phyloP scores from a whole-genome alignment of 2,113 vertebrate genomes.

The Merops nubicus region DNA sequence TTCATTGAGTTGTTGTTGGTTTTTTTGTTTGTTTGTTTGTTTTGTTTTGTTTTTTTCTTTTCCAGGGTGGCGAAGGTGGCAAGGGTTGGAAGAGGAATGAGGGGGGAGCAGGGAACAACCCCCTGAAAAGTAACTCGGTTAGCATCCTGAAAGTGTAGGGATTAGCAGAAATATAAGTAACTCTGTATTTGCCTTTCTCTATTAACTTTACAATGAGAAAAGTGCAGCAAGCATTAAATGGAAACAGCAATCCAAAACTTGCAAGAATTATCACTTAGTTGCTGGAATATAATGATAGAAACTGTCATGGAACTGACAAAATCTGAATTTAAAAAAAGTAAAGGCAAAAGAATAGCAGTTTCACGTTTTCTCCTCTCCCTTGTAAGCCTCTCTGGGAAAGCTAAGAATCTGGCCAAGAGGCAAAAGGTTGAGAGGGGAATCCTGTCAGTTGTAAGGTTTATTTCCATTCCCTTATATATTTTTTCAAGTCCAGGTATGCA shows the following conservation, averaged over 20 bases:
- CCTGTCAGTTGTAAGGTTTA: not conserved
- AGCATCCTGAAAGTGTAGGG: not conserved
- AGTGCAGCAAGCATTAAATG: not conserved
- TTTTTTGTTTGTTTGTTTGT: too few species aligned
- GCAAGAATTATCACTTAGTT: not conserved
- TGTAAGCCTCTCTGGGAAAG: not conserved
- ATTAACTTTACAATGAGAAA: not conserved
- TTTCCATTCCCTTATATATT: not conserved
- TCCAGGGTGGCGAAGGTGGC: too few species aligned
- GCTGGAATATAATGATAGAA: not conserved
- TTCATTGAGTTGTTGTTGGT: not conserved
- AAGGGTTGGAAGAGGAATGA: too few species aligned
- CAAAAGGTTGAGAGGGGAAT: not conserved
- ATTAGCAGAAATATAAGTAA: not conserved
- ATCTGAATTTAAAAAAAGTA: not conserved
- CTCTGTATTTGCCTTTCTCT: not conserved
- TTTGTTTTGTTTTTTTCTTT: too few species aligned
- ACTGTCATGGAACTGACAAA: fast-evolving
- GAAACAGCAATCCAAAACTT: not conserved
- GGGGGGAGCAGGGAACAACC: too few species aligned
- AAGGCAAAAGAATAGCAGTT: not conserved
- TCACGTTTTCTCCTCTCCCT: not conserved
- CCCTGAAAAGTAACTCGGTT: not conserved
- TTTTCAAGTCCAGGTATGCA: not conserved
- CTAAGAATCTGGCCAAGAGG: not conserved